These are phyloP conservation scores for Geotrupes spiniger DNA, from an alignment of 2,888 invertebrate genomes.

Conservation along the genomic window DNA sequence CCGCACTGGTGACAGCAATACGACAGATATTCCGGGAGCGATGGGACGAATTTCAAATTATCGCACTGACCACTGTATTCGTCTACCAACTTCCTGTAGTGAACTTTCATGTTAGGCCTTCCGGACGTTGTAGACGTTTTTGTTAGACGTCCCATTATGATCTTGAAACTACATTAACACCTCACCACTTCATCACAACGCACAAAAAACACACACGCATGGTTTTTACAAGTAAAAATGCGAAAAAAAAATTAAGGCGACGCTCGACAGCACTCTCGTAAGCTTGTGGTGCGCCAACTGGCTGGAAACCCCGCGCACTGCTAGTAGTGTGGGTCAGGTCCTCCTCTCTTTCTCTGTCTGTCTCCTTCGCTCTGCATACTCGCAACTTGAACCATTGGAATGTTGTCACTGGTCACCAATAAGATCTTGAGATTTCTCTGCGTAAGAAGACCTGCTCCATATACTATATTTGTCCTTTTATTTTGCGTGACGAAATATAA, in stretches of 20 bases:
- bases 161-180: conserved; percentile 7
- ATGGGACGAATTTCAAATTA: conserved; percentile 52
- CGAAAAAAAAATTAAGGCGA: too few species aligned
- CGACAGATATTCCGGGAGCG: conserved; percentile 57
- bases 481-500: background rate
- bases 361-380: conserved; percentile 24
- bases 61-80: conserved; percentile 49
- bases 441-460: conserved; percentile 23
- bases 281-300: conserved; percentile 15
- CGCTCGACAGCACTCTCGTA: too few species aligned
- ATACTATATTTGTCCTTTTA: conserved; percentile 3
- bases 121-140: conserved; percentile 46
- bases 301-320: conserved; percentile 11
- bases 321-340: conserved; percentile 35
- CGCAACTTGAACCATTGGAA: conserved; percentile 39
- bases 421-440: conserved; percentile 36
- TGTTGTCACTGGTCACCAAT: conserved; percentile 46
- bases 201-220: conserved; percentile 1
- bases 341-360: conserved; percentile 27
- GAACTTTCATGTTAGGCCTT: conserved; percentile 55
- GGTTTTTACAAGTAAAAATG: too few species aligned
- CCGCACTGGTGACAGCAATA: conserved; percentile 62
- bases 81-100: conserved; percentile 59
- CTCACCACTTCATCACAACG: conserved; percentile 17
- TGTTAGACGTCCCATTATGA: conserved; percentile 54